Evolutionary conservation across 2,113 vertebrate species (phyloP), one percentile per base, ranked within the genome.

Genomic region (Carassius carassius): DNA sequence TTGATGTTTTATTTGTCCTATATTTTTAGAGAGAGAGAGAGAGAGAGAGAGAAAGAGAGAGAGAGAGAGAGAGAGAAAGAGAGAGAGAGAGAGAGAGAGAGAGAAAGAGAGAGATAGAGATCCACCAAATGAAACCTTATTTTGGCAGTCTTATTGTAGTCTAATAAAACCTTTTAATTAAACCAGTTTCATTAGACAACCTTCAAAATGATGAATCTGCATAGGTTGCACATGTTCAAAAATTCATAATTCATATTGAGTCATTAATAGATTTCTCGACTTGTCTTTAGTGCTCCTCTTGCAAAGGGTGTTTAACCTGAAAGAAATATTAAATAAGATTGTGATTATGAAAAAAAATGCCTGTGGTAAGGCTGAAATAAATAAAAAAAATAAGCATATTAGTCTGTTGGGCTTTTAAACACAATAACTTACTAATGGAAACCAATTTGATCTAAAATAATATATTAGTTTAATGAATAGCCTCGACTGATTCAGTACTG

Each of bases 231-330:
- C 51, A 78, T 90, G 89, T 90, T 85, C 58, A 91, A 92, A 88
- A 90, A 94, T 93, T 92, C 92, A 89, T 90, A 90, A 94, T 93
- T 92, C 92, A 89, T 90, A 89, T 56, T 78, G 86, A 85, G 90
- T 91, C 93, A 94, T 93, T 93, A 93, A 94, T 93, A 93, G 90
- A 91, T 90, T 91, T 83, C 91, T 91, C 81, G 91, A 81, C 84
- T 67, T 5, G 84, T 85, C 88, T 92, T 87, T 89, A 89, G 84
- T 88, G 85, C 90, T 91, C 92, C 91, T 90, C 92, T 94, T 92
- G 92, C 86, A 91, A 90, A 90, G 81, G 87, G 81, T 80, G 86
- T 65, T 83, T 88, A 93, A 94, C 93, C 92, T 93, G 90, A 88
- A 79, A 90, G 88, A 89, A 91, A 85, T 51, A 54, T 75, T 84